Evolutionary conservation across 2,888 invertebrate species (phyloP).

Genomic region (Pristionchus mayeri): DNA sequence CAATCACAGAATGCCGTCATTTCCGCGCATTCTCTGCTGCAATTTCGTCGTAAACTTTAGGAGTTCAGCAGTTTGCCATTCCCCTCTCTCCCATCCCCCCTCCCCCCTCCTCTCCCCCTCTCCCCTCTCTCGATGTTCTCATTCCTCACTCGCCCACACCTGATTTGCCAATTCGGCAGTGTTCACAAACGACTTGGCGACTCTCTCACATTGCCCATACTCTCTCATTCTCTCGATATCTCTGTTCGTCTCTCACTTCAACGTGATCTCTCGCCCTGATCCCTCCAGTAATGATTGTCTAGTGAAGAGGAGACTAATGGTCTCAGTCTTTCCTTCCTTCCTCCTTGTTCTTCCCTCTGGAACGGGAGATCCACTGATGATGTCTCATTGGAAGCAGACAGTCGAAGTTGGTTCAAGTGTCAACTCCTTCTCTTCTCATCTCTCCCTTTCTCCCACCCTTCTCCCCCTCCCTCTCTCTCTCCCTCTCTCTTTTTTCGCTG

Average conservation of each 20-base stretch:
- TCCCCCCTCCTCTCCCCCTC: neutral
- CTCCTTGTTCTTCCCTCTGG: neutral
- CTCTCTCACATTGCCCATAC: neutral
- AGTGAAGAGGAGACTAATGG: neutral
- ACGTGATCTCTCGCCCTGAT: neutral
- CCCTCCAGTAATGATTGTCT: slow-evolving; percentile 10
- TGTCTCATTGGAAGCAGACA: too few relatives aligned
- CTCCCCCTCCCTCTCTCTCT: neutral
- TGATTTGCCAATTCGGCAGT: too few relatives aligned
- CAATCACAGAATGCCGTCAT: too few relatives aligned
- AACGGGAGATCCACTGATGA: neutral
- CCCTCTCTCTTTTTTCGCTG: neutral
- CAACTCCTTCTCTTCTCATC: neutral
- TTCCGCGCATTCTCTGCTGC: too few relatives aligned
- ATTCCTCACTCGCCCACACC: neutral
- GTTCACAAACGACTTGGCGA: too few relatives aligned
- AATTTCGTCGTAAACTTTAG: slow-evolving; percentile 3
- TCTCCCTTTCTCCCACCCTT: neutral
- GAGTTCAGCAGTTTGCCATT: neutral
- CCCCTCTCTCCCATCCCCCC: neutral
- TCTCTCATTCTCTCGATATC: slow-evolving; percentile 3
- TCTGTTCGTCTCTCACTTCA: neutral
- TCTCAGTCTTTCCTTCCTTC: neutral
- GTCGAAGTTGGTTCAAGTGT: too few relatives aligned
- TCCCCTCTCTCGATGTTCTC: neutral